phyloP scores from a whole-genome alignment of 2,113 vertebrate genomes.

The Hippocampus zosterae region DNA sequence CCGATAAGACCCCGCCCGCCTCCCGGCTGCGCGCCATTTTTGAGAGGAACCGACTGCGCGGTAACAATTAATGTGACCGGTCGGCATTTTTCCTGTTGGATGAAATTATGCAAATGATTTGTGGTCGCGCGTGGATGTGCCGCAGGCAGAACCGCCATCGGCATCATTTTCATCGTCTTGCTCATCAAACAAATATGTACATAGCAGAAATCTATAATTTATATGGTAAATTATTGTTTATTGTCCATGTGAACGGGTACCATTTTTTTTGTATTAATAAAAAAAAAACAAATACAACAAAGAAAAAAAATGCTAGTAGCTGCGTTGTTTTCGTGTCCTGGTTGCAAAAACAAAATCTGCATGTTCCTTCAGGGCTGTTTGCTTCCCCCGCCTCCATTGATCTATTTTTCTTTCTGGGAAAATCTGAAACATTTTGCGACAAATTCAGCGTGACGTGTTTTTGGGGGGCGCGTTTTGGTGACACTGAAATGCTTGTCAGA shows the following conservation, averaged over 20 bases:
- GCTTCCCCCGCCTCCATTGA: constrained; percentile 13
- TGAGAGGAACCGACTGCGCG: neutral
- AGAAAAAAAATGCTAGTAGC: constrained; percentile 66
- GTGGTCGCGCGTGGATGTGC: neutral
- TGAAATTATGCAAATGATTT: neutral
- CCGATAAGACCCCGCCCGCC: neutral
- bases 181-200: constrained; percentile 21
- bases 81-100: neutral
- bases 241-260: constrained; percentile 79
- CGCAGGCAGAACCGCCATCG: constrained; percentile 13
- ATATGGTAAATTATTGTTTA: constrained; percentile 81
- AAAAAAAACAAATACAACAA: neutral
- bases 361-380: constrained; percentile 70
- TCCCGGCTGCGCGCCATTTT: neutral
- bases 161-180: constrained; percentile 19
- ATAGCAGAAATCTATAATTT: constrained; percentile 71
- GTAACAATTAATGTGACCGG: neutral
- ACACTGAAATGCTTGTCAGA: neutral
- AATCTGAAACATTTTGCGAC: neutral
- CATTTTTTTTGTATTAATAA: constrained; percentile 73
- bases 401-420: neutral
- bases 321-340: constrained; percentile 76
- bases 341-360: constrained; percentile 79
- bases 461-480: too few species aligned
- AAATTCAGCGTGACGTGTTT: neutral